Conservation (phyloP, 1,140 invertebrate species). For the Vanessa tameamea region DNA sequence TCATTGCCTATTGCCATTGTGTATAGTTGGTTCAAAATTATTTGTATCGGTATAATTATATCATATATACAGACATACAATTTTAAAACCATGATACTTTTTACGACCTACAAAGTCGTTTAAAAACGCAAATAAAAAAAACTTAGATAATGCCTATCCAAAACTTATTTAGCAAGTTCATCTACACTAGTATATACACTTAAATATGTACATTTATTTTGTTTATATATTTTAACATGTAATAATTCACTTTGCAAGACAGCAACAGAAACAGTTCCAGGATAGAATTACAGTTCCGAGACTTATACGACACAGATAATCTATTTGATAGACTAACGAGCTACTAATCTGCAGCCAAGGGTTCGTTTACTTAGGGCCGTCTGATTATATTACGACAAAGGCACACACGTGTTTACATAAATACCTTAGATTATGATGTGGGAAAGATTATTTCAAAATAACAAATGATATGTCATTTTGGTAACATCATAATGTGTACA, state of each 20-base stretch:
- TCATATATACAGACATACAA: too few species aligned
- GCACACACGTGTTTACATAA: conserved; percentile 12
- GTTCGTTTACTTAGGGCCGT: conserved; percentile 26
- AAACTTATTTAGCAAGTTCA: too few species aligned
- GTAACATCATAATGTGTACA: too few species aligned
- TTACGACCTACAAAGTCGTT: background rate
- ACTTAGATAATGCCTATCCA: background rate
- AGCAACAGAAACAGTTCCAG: background rate
- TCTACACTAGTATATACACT: too few species aligned
- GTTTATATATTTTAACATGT: background rate
- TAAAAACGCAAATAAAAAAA: too few species aligned
- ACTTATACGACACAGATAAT: conserved; percentile 29
- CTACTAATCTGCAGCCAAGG: conserved; percentile 31
- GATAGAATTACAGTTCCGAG: conserved; percentile 20
- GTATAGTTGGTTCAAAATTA: too few species aligned
- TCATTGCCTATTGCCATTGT: too few species aligned
- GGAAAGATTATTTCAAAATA: background rate
- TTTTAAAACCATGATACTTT: too few species aligned
- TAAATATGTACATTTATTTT: background rate
- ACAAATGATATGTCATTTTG: too few species aligned
- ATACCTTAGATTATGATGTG: background rate
- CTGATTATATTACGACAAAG: conserved; percentile 21
- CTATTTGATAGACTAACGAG: conserved; percentile 35
- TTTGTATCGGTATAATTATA: too few species aligned
- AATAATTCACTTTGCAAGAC: conserved; percentile 7